Conservation (phyloP, 1,140 invertebrate genomes). For the Spodoptera litura region DNA sequence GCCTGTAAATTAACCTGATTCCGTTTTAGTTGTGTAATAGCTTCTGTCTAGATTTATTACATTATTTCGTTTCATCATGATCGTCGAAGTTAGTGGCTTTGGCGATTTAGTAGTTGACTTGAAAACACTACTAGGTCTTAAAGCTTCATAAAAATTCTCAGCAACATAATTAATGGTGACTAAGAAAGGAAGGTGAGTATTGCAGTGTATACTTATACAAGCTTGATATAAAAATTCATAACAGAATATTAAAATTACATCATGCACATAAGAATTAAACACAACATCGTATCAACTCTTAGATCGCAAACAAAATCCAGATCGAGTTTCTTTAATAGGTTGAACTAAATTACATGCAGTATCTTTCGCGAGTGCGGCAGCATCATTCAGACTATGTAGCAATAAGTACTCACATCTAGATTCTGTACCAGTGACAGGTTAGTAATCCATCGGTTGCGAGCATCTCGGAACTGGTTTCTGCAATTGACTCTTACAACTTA, state of each 20-base stretch:
- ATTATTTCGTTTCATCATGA: not conserved
- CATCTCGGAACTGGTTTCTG: slow-evolving; percentile 36
- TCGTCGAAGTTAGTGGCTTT: too few relatives aligned
- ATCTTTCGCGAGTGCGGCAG: slow-evolving; percentile 24
- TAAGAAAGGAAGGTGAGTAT: too few relatives aligned
- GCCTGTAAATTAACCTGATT: slow-evolving; percentile 31
- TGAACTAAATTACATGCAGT: slow-evolving; percentile 20
- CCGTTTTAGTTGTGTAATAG: slow-evolving; percentile 10
- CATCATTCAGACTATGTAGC: slow-evolving; percentile 32
- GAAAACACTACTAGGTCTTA: too few relatives aligned
- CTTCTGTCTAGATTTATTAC: not conserved
- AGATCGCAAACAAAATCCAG: too few relatives aligned
- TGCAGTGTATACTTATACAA: too few relatives aligned
- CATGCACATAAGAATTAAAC: not conserved
- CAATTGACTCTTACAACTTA: slow-evolving; percentile 38
- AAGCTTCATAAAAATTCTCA: too few relatives aligned
- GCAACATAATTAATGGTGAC: too few relatives aligned
- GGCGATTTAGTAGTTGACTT: too few relatives aligned
- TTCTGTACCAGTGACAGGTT: slow-evolving; percentile 32
- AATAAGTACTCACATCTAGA: slow-evolving; percentile 33
- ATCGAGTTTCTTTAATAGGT: slow-evolving; percentile 5
- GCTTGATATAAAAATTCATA: not conserved
- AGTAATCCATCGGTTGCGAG: slow-evolving; percentile 38
- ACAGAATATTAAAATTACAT: not conserved
- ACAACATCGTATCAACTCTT: too few relatives aligned